Percentiles rank a stretch among this genome's conserved stretches.
phyloP scores from a whole-genome alignment of 1,140 invertebrate genomes.

The Cardiocondyla obscurior region DNA sequence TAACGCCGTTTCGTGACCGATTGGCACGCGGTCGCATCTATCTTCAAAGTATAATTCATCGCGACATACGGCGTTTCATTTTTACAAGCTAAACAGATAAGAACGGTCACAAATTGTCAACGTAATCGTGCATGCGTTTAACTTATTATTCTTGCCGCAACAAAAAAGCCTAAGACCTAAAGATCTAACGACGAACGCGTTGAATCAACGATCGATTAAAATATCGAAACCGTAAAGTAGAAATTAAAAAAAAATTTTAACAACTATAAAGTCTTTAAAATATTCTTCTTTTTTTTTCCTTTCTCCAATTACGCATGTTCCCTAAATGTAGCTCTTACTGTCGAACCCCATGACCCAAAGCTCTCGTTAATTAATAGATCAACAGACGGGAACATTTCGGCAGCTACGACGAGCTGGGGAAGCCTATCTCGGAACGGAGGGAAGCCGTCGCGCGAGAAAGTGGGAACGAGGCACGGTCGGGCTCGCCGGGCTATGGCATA shows the following conservation, averaged over 20 bases:
- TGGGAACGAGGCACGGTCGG: constrained; percentile 6
- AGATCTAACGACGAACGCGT: no score
- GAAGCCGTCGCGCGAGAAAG: background rate
- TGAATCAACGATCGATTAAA: background rate
- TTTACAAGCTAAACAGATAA: background rate
- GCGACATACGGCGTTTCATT: background rate
- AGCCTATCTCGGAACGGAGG: background rate
- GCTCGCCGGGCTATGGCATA: constrained; percentile 16
- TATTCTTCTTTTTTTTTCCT: background rate
- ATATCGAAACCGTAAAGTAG: background rate
- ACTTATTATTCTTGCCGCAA: background rate
- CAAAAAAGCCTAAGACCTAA: background rate
- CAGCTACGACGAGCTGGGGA: background rate
- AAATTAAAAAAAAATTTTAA: background rate
- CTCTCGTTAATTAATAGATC: constrained; percentile 24
- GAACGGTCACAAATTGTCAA: background rate
- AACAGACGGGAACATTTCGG: constrained; percentile 2
- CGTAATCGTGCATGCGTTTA: background rate
- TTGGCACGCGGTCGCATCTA: background rate
- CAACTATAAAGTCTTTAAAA: background rate
- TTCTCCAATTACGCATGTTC: no score
- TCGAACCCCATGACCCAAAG: constrained; percentile 12
- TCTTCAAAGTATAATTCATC: background rate
- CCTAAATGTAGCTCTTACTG: background rate
- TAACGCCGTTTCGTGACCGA: background rate